phyloP scores from a whole-genome alignment of 2,888 invertebrate species.

The Dysmachus trigonus region DNA sequence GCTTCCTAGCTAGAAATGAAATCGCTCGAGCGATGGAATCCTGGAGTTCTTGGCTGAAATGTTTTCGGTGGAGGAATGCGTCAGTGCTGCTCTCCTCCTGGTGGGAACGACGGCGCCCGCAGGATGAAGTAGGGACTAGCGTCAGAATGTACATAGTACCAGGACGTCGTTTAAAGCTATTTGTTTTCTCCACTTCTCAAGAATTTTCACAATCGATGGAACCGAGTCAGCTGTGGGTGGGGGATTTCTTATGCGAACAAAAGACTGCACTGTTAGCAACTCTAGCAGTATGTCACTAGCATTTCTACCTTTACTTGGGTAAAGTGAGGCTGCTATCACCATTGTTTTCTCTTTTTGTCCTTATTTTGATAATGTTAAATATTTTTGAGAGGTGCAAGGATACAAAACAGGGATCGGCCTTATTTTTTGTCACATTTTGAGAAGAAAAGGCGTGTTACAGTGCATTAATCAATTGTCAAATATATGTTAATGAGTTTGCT shows the following conservation, averaged over 20 bases:
- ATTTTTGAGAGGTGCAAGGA: background rate
- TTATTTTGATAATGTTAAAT: background rate
- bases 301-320: background rate
- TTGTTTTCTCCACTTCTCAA: background rate
- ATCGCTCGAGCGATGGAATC: background rate
- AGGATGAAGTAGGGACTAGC: background rate
- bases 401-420: background rate
- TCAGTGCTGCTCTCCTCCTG: background rate
- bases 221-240: background rate
- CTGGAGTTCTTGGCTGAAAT: background rate
- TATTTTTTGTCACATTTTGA: background rate
- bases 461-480: too few relatives aligned
- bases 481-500: too few relatives aligned
- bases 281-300: background rate
- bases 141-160: background rate
- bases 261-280: background rate
- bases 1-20: conserved; percentile 7
- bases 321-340: background rate
- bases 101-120: background rate
- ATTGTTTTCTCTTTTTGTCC: background rate
- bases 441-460: too few relatives aligned
- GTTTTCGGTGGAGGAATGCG: conserved; percentile 13
- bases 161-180: background rate
- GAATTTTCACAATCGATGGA: background rate
- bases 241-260: background rate